These are phyloP conservation scores for Mus musculus DNA, from an alignment of 2,113 vertebrate species.

Conservation along the genomic window GRCm39 chr3:107171001-107171500, in stretches of 20 bases:
- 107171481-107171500: neutral
- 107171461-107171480: neutral
- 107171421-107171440: neutral
- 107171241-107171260: neutral
- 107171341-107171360: neutral
- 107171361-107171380: neutral
- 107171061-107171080: neutral
- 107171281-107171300: neutral
- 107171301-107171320: slow-evolving; percentile 27
- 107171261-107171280: neutral
- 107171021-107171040: neutral
- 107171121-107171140: neutral
- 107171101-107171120: neutral
- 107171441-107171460: neutral
- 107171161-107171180: neutral
- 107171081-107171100: neutral
- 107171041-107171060: neutral
- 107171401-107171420: neutral
- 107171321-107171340: neutral
- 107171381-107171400: neutral
- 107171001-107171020: neutral
- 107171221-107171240: neutral
- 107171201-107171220: neutral
- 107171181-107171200: neutral
- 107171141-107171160: neutral